Percentiles rank a stretch among this genome's conserved stretches.
phyloP scores from a whole-genome alignment of 2,113 vertebrate species.

The Nanger granti region DNA sequence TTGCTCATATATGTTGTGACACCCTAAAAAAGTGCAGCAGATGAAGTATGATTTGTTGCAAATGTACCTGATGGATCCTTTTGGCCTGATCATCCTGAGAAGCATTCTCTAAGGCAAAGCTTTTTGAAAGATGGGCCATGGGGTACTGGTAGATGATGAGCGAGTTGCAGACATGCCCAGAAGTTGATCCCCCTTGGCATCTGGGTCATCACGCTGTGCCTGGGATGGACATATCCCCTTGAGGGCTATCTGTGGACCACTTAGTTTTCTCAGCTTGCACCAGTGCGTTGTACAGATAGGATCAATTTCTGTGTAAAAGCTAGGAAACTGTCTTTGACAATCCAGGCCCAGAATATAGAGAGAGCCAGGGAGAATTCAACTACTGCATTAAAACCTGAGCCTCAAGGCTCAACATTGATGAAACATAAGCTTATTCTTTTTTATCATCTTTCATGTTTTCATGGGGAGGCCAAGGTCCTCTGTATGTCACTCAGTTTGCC shows the following conservation, averaged over 20 bases:
- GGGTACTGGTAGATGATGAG: not conserved
- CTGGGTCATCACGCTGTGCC: not conserved
- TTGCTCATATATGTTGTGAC: not conserved
- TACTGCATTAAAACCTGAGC: not conserved
- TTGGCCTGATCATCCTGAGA: not conserved
- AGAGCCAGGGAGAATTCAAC: not conserved
- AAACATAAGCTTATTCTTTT: not conserved
- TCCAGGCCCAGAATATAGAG: not conserved
- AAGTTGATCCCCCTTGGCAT: not conserved
- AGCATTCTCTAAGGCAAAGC: not conserved
- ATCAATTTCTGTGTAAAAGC: not conserved
- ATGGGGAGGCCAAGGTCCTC: not conserved
- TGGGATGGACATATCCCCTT: too few relatives aligned
- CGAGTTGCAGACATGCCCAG: not conserved
- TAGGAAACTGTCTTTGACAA: not conserved
- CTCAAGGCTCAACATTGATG: not conserved
- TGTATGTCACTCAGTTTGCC: not conserved
- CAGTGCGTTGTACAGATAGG: not conserved
- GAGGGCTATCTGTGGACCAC: not conserved
- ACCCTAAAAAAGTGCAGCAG: not conserved
- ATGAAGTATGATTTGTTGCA: not conserved
- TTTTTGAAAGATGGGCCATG: not conserved
- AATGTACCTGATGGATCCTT: not conserved
- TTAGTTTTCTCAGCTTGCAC: not conserved
- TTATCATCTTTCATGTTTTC: not conserved